Evolutionary conservation across 2,797 vertebrate species (phyloP), one percentile per base, ranked within the genome.

Genomic region (Sarcoramphus papa): DNA sequence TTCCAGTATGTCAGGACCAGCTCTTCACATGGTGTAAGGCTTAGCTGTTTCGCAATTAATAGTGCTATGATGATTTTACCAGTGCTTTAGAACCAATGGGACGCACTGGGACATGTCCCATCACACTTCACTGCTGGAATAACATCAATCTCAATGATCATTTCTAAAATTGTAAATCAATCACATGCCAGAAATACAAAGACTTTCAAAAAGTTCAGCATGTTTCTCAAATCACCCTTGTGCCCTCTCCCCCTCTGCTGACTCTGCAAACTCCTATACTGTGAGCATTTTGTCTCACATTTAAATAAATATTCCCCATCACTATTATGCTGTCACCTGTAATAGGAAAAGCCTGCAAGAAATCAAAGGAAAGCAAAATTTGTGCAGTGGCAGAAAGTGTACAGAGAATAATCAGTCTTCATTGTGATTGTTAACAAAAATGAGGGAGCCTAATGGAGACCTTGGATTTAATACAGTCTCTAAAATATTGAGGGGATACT

Each of bases 281-380:
- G 68, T 54, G 62, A 94, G 78, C 76, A 92, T 94, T 97, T 78
- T 93, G 90, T 91, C 94, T 59, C 91, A 73, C 67, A 96, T 97
- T 96, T 96, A 96, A 96, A 97, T 96, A 97, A 97, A 97, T 96
- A 97, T 92, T 96, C 94, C 70, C 96, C 87, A 67, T 96, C 75
- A 73, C 93, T 96, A 97, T 97, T 97, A 97, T 79, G 87, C 95
- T 97, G 96, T 97, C 95, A 95, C 94, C 95, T 95, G 85, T 96
- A 97, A 96, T 96, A 96, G 93, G 95, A 97, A 97, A 97, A 96
- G 92, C 81, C 95, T 96, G 95, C 41, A 68, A 96, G 96, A 96
- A 96, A 97, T 96, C 97, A 97, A 97, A 97, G 94, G 85, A 82
- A 89, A 93, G 70, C 47, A 94, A 93, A 97, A 94, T 96, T 88